Evolutionary conservation across 2,113 vertebrate species (phyloP), one percentile per base, ranked within the genome.

Genomic region (Tenebrosternarchus preto): DNA sequence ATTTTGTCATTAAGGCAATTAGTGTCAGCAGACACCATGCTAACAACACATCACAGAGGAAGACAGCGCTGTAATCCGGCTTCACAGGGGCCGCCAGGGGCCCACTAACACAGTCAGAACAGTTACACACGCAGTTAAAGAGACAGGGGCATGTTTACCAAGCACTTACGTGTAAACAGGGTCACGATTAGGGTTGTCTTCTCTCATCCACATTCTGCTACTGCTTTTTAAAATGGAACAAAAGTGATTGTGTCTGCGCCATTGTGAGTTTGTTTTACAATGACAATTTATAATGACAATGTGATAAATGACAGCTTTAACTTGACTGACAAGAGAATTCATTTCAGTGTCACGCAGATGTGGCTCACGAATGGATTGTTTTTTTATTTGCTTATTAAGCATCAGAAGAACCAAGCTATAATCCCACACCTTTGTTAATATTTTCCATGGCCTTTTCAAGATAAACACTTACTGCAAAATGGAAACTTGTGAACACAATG

Each of bases 1-100:
- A 76, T 88, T 89, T 87, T 86, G 73, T 89, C 88, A 88, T 92
- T 89, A 90, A 81, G 72, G 85, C 87, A 88, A 90, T 91, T 91
- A 91, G 76, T 84, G 83, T 87, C 78, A 79, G 84, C 84, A 82
- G 80, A 86, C 83, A 71, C 81, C 85, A 71, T 17, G 2, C 78
- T 88, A 87, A 89, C 29, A 29, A 84, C 88, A 82, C 76, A 77
- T 76, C 82, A 83, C 66, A 50, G 33, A 53, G 25, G 77, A 53
- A 86, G 87, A 83, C 71, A 85, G 78, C 24, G 12, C 73, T 80
- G 78, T 80, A 36, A 82, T 72, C 78, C 31, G 73, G 80, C 57
- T 76, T 76, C 59, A 66, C 75, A n/a, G n/a, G 50, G 56, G 81
- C 80, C 74, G 76, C 46, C 77, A 75, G n/a, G 25, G 50, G 55